Evolutionary conservation across 2,888 invertebrate species (phyloP).

Genomic region (Himalopsyche japonica): DNA sequence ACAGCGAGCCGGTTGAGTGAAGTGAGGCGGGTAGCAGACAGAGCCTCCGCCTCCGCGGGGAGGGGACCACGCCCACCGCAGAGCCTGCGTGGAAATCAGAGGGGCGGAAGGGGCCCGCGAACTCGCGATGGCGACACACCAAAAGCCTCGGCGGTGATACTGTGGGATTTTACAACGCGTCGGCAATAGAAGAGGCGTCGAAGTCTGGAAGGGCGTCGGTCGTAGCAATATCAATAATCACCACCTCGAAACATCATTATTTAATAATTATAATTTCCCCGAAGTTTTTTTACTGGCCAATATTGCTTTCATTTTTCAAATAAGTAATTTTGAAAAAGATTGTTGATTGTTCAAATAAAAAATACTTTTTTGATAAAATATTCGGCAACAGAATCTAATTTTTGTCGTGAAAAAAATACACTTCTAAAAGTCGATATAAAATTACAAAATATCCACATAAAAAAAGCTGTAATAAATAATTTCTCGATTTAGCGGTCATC

Average conservation of each 20-base stretch:
- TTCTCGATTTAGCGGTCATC: too few relatives aligned
- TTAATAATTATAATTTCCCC: not conserved
- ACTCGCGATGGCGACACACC: not conserved
- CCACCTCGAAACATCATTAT: not conserved
- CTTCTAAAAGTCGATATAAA: too few relatives aligned
- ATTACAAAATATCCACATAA: too few relatives aligned
- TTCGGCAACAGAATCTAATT: too few relatives aligned
- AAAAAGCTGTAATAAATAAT: too few relatives aligned
- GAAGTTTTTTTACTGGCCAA: too few relatives aligned
- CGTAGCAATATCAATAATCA: not conserved
- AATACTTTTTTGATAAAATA: too few relatives aligned
- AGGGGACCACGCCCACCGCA: conserved; percentile 23
- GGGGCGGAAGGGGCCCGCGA: not conserved
- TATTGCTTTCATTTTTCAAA: too few relatives aligned
- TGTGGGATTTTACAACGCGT: not conserved
- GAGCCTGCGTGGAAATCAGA: not conserved
- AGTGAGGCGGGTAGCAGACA: conserved; percentile 7
- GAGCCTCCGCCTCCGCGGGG: conserved; percentile 3
- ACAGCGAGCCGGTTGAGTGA: not conserved
- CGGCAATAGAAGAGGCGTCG: not conserved
- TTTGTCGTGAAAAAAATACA: too few relatives aligned
- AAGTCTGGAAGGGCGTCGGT: not conserved
- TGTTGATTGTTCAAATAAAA: too few relatives aligned
- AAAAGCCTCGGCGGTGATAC: not conserved
- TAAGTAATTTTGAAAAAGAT: too few relatives aligned